Evolutionary conservation across 2,113 vertebrate species (phyloP), one percentile per base, ranked within the genome.

Genomic region (Craseonycteris thonglongyai): DNA sequence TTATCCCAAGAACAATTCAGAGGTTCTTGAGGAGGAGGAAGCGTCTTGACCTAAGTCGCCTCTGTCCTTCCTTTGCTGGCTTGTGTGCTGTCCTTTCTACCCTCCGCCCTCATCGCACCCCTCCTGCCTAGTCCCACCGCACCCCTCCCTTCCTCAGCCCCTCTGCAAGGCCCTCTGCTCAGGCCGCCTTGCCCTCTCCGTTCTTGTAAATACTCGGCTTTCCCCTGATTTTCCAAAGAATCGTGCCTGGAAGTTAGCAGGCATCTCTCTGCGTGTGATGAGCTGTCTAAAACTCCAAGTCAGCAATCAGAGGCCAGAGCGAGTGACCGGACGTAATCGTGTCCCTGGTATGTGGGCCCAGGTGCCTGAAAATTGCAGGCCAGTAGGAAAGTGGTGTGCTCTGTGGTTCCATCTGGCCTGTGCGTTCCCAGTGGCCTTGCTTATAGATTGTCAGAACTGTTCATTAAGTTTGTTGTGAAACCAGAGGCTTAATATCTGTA

Each of bases 381-480:
- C 98, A 96, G 95, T 90, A 97, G 97, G 97, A 98, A 97, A 97
- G 88, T 97, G 93, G 95, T 97, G 96, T 97, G 97, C 98, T 98
- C 97, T 97, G 96, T 95, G 97, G 97, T 98, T 98, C 97, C 97
- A 98, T 98, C 97, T 98, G 97, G 98, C 97, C 97, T 96, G 86
- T 97, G 97, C 95, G 95, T 97, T 98, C 98, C 94, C 97, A 97
- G 93, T 97, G 96, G 96, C 97, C 61, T 5, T 97, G 95, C 97
- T 96, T 97, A 96, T 96, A 98, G 97, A 97, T 96, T 97, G 97
- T 98, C 96, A 97, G 97, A 98, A 97, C 97, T 97, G 94, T 98
- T 98, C 97, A 98, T 98, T 98, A 98, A 97, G 96, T 98, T 98
- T 98, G 97, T 97, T 98, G 98, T 98, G 98, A 98, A 98, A 98